Conservation (phyloP, 1,140 invertebrate genomes). For the Apis mellifera region DNA sequence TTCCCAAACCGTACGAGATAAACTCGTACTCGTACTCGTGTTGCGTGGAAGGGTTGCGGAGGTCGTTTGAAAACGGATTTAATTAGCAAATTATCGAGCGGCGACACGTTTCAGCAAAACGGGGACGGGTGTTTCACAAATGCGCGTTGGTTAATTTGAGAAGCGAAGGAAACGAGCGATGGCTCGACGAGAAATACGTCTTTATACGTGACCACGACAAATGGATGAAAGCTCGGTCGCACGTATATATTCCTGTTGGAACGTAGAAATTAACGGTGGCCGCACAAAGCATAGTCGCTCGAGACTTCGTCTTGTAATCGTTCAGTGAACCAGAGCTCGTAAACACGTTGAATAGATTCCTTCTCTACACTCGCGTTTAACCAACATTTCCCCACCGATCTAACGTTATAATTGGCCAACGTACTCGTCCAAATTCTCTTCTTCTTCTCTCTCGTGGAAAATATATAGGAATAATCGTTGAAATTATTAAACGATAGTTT, state of each 20-base stretch:
- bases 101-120: not conserved
- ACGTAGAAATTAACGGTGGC: slow-evolving; percentile 31
- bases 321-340: slow-evolving; percentile 27
- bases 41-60: not conserved
- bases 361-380: slow-evolving; percentile 14
- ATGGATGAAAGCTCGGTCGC: slow-evolving; percentile 19
- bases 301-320: slow-evolving; percentile 9
- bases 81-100: not conserved
- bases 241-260: slow-evolving; percentile 12
- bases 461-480: not conserved
- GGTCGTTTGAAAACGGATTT: not conserved
- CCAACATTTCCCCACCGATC: not conserved
- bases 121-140: not conserved
- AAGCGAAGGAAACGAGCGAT: not conserved
- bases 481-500: not conserved
- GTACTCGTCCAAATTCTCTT: not conserved
- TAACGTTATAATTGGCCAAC: not conserved
- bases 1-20: too few relatives aligned
- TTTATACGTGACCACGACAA: slow-evolving; percentile 16
- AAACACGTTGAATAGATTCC: slow-evolving; percentile 24
- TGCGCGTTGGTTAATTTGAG: not conserved
- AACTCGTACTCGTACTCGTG: too few relatives aligned
- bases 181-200: slow-evolving; percentile 6
- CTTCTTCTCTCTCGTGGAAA: not conserved
- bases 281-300: slow-evolving; percentile 14